Evolutionary conservation across 23 tunicate genomes (phyloP).

Genomic region (Aplidium turbinatum): DNA sequence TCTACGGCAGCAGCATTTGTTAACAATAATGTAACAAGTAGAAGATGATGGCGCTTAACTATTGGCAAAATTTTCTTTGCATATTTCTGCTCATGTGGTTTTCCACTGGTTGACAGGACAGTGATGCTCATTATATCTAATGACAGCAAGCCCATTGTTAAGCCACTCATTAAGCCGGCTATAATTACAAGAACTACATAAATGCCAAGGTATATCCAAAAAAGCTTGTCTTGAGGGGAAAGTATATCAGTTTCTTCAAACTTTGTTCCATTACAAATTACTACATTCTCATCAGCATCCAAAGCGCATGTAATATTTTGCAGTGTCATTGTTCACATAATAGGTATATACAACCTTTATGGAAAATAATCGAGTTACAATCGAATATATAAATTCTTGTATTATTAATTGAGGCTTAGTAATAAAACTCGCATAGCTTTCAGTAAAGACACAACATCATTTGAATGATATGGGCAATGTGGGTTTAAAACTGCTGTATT

Average conservation of each 20-base stretch:
- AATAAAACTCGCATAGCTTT: too few relatives aligned
- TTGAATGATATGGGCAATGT: too few relatives aligned
- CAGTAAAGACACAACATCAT: too few relatives aligned
- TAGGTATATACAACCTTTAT: too few relatives aligned
- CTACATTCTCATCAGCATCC: conserved; percentile 13
- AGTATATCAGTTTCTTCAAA: conserved; percentile 51
- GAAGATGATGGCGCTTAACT: conserved; percentile 79
- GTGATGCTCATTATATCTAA: conserved; percentile 78
- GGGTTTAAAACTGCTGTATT: too few relatives aligned
- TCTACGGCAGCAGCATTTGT: conserved; percentile 98
- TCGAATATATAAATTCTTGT: too few relatives aligned
- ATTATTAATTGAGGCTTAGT: too few relatives aligned
- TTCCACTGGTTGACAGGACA: conserved; percentile 77
- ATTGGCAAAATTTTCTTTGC: conserved; percentile 84
- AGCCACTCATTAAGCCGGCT: conserved; percentile 91
- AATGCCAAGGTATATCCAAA: conserved; percentile 87
- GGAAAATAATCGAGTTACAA: too few relatives aligned
- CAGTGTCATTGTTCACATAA: background rate
- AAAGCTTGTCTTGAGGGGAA: conserved; percentile 48
- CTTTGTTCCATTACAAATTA: conserved; percentile 70
- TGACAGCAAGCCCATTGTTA: conserved; percentile 92
- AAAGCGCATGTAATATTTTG: conserved; percentile 39
- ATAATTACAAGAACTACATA: conserved; percentile 72
- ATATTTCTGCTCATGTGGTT: conserved; percentile 77
- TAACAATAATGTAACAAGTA: conserved; percentile 76